Conservation (phyloP, 2,888 invertebrate species). For the Tillus elongatus region DNA sequence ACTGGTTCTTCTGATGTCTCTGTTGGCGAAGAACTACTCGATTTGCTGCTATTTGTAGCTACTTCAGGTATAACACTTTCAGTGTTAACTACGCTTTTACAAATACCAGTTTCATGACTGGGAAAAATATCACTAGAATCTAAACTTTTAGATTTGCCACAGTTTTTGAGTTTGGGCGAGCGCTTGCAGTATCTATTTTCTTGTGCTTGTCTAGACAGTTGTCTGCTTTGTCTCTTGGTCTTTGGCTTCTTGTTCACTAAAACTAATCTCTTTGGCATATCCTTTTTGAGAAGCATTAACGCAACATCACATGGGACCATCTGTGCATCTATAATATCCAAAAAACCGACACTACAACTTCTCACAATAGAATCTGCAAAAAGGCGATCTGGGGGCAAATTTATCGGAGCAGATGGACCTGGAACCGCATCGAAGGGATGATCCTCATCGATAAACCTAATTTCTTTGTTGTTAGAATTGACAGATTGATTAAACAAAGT, state of each 20-base stretch:
- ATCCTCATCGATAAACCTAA: constrained; percentile 34
- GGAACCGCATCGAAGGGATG: constrained; percentile 21
- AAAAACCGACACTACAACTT: constrained; percentile 81
- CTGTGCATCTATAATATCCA: constrained; percentile 72
- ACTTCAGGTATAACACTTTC: constrained; percentile 35
- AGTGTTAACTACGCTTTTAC: background rate
- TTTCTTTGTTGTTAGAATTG: too few species aligned
- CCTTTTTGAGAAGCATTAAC: constrained; percentile 59
- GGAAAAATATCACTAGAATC: constrained; percentile 75
- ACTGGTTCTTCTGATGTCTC: constrained; percentile 14
- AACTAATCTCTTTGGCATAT: constrained; percentile 68
- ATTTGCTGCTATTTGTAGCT: constrained; percentile 12
- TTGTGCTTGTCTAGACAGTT: constrained; percentile 23
- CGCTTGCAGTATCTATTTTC: constrained; percentile 26
- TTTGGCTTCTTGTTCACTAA: constrained; percentile 53
- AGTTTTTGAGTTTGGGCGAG: constrained; percentile 53
- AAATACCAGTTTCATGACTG: constrained; percentile 33
- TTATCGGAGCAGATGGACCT: constrained; percentile 25
- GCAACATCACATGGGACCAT: constrained; percentile 67
- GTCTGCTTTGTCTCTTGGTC: constrained; percentile 26
- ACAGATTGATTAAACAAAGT: background rate
- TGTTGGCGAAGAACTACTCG: constrained; percentile 14
- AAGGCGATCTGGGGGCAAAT: constrained; percentile 16
- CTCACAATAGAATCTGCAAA: constrained; percentile 62
- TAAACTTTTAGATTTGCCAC: constrained; percentile 73